phyloP scores from a whole-genome alignment of 2,797 vertebrate genomes.

The Chromobotia macracanthus region DNA sequence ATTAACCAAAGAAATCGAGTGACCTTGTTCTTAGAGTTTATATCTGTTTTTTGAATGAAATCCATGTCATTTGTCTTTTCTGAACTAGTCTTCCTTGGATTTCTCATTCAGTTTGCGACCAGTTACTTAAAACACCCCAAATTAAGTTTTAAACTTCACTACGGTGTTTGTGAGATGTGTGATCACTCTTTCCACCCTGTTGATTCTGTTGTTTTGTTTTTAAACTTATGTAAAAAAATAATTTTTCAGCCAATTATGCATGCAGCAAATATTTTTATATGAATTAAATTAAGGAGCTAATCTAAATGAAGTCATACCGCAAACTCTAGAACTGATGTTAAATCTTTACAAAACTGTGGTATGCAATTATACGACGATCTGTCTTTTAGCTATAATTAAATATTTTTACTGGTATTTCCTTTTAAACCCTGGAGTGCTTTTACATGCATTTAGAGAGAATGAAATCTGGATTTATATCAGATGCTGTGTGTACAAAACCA shows the following conservation, averaged over 20 bases:
- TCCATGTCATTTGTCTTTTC: not conserved
- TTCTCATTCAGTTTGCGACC: not conserved
- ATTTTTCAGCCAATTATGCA: constrained; percentile 44
- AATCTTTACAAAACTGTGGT: not conserved
- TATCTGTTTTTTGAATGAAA: not conserved
- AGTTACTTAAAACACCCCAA: not conserved
- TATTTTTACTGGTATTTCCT: constrained; percentile 19
- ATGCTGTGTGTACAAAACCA: constrained; percentile 48
- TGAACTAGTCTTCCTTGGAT: not conserved
- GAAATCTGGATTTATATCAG: too few species aligned
- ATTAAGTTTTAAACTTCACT: not conserved
- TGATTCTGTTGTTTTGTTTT: constrained; percentile 46
- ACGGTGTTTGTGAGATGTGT: not conserved
- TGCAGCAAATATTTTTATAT: constrained; percentile 50
- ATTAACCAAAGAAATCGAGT: constrained; percentile 11
- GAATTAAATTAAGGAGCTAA: not conserved
- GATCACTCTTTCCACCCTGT: constrained; percentile 58
- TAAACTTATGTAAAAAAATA: constrained; percentile 24
- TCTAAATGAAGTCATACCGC: too few species aligned
- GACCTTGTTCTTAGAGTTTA: not conserved
- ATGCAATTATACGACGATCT: not conserved
- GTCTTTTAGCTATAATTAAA: constrained; percentile 20
- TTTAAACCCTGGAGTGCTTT: constrained; percentile 28
- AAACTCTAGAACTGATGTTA: too few species aligned
- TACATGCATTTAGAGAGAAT: constrained; percentile 34